Evolutionary conservation across 2,888 invertebrate species (phyloP), one percentile per base, ranked within the genome.

Genomic region (Labia minor): DNA sequence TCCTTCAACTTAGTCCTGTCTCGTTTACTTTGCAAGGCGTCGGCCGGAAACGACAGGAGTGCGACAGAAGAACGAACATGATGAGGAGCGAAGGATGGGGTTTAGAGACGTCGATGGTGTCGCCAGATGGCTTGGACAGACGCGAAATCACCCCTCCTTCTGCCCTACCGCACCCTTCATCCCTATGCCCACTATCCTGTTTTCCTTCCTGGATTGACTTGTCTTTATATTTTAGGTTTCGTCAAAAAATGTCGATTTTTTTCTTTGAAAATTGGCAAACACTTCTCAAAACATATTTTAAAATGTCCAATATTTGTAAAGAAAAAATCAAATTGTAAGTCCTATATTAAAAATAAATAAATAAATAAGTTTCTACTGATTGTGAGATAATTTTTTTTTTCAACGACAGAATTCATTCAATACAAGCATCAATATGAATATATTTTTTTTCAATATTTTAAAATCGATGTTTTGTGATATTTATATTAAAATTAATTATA

Each of bases 91-190:
- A 14, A 14, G 8, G 14, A n/a, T 4, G 49, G 49, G 49, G n/a
- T 14, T 4, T 49, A 2, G 49, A 49, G 49, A 49, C 49, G 49
- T 49, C 49, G 49, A 49, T 14, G 14, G n/a, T 49, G 49, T 49
- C 49, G 49, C 49, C 49, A 49, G 49, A 49, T 49, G 49, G 49
- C 49, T 49, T 49, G 49, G 49, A 49, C 49, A 49, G 49, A 49
- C 49, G 49, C 49, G 49, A 49, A 49, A 49, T 49, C 49, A 49
- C n/a, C 16, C 49, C 49, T 33, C 11, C 49, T 49, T 14, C 49
- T 49, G 16, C 49, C 49, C 49, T 14, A 11, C 16, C 49, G 3
- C n/a, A n/a, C 49, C 14, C 49, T 49, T 14, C 14, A 3, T 14
- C n/a, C 16, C 49, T 4, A 11, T 4, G 14, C 49, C 14, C 49